These are phyloP conservation scores for Micrastur ruficollis DNA, from an alignment of 2,797 vertebrate species.

Conservation along the genomic window DNA sequence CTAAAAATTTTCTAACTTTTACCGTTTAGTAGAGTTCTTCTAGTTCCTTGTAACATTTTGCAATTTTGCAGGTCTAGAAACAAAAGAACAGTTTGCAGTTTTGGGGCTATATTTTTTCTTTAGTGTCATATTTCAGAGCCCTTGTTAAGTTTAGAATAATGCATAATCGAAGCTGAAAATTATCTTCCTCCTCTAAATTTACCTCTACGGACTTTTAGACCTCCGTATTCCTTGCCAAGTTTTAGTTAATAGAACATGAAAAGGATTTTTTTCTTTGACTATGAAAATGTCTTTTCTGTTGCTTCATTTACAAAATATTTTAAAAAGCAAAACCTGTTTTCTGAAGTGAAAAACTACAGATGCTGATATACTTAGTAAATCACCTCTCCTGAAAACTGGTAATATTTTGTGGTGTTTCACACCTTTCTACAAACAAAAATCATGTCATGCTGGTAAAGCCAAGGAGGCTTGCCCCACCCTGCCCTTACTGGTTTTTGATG, in stretches of 20 bases:
- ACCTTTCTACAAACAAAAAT: neutral
- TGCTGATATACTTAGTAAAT: neutral
- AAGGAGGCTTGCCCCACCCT: accelerated
- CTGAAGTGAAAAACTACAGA: neutral
- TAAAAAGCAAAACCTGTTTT: neutral
- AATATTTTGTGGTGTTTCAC: neutral
- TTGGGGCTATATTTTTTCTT: neutral
- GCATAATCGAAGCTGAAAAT: neutral
- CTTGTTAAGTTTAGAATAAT: neutral
- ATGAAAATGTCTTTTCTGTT: neutral
- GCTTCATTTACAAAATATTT: neutral
- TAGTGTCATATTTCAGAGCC: neutral
- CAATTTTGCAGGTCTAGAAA: neutral
- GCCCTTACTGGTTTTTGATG: accelerated
- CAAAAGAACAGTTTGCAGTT: neutral
- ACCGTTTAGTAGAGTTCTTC: neutral
- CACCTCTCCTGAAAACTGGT: neutral
- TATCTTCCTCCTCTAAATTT: neutral
- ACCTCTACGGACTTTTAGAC: neutral
- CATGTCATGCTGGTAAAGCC: neutral
- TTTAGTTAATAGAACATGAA: neutral
- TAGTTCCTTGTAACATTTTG: neutral
- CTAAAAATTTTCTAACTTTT: neutral
- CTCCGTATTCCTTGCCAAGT: neutral
- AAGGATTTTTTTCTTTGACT: neutral